Evolutionary conservation across 2,888 invertebrate species (phyloP).

Genomic region (Gastracanthus pulcherrimus): DNA sequence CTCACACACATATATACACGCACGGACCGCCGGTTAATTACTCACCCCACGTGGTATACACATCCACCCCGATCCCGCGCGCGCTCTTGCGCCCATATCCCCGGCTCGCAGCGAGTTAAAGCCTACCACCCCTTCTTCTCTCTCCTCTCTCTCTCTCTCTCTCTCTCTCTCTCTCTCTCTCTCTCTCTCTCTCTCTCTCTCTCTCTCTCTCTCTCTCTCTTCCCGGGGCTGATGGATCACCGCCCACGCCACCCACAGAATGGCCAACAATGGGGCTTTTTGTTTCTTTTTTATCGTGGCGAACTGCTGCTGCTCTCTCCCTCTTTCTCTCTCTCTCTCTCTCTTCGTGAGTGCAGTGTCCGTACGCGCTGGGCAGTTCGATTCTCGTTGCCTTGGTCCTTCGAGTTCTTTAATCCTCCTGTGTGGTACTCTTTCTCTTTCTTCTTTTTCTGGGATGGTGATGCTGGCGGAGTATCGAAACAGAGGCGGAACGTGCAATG

Average conservation of each 20-base stretch:
- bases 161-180: no score
- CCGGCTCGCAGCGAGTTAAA: conserved; percentile 13
- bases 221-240: conserved; percentile 74
- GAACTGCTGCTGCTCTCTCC: neutral
- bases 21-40: conserved; percentile 72
- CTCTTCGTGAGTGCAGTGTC: neutral
- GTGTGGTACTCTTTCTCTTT: neutral
- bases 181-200: no score
- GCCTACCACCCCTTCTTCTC: neutral
- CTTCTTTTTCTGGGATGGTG: neutral
- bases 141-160: conserved; percentile 69
- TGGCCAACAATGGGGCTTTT: conserved; percentile 74
- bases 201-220: conserved; percentile 70
- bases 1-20: no score
- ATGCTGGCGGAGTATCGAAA: neutral
- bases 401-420: conserved; percentile 12
- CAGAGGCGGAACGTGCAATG: conserved; percentile 9
- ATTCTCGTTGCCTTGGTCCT: no score
- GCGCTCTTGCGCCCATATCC: neutral
- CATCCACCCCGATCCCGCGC: conserved; percentile 57
- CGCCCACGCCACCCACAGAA: conserved; percentile 74
- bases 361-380: neutral
- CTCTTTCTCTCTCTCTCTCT: neutral
- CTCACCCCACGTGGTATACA: conserved; percentile 68
- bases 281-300: conserved; percentile 73